Percentiles rank a stretch among this genome's conserved stretches.
These are phyloP conservation scores for Oxygymnocypris stewartii DNA, from an alignment of 2,113 vertebrate species.

Conservation along the genomic window DNA sequence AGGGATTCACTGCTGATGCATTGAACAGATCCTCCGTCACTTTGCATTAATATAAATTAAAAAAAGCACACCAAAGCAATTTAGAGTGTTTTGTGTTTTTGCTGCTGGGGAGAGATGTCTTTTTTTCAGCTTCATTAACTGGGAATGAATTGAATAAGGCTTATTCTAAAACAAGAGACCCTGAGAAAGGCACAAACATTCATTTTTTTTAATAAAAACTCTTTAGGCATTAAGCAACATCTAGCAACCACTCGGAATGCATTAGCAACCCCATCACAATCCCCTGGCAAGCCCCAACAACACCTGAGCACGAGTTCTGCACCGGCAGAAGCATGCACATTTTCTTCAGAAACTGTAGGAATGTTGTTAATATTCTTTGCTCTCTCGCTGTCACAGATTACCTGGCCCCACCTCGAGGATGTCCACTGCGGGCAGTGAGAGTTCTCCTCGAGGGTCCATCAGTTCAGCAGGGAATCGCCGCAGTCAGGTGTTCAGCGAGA, in stretches of 20 bases:
- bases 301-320: neutral
- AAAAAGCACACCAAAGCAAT: neutral
- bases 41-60: neutral
- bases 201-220: neutral
- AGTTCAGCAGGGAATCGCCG: slow-evolving; percentile 85
- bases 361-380: neutral
- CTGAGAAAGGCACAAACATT: neutral
- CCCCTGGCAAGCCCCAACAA: neutral
- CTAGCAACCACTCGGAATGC: neutral
- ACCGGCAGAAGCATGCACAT: neutral
- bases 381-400: slow-evolving; percentile 76
- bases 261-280: neutral
- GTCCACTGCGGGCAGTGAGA: slow-evolving; percentile 86
- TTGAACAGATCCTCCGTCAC: neutral
- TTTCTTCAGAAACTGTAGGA: neutral
- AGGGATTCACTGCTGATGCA: neutral
- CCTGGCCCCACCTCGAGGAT: slow-evolving; percentile 88
- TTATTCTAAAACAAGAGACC: neutral
- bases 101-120: neutral
- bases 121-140: neutral
- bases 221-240: neutral
- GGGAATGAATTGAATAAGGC: neutral
- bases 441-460: slow-evolving; percentile 80
- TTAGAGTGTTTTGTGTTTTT: neutral
- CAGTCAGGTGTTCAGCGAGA: slow-evolving; percentile 95